Conservation (phyloP, 1,140 invertebrate species). For the Drosophila prosaltans region DNA sequence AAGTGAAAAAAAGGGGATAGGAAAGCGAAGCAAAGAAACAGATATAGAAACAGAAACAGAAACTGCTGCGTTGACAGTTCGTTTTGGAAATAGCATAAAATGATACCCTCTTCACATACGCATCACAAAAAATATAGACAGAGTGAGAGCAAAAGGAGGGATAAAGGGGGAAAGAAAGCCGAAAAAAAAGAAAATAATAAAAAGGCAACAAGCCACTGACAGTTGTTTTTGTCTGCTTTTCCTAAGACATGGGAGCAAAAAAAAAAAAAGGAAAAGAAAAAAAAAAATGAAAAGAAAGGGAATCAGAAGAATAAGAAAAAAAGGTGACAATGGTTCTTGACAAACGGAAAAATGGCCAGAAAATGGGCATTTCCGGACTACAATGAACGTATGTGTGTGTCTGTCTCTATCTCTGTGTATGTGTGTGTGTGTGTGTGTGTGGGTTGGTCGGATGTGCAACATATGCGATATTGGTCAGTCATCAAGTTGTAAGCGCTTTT, state of each 20-base stretch:
- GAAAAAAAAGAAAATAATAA: conserved; percentile 55
- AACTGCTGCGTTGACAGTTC: conserved; percentile 71
- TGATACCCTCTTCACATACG: conserved; percentile 47
- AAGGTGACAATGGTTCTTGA: conserved; percentile 73
- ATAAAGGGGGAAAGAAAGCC: conserved; percentile 17
- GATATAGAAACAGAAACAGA: conserved; percentile 23
- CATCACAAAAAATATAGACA: conserved; percentile 13
- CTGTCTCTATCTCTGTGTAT: neutral
- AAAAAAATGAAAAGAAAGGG: neutral
- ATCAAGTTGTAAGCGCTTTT: conserved; percentile 19
- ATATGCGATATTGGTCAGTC: conserved; percentile 61
- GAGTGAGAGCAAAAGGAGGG: neutral
- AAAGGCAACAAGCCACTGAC: conserved; percentile 76
- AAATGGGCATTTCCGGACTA: conserved; percentile 63
- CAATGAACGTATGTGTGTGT: conserved; percentile 16
- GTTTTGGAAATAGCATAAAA: conserved; percentile 41
- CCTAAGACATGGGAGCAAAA: conserved; percentile 26
- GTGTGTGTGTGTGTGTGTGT: conserved; percentile 2
- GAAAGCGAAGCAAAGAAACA: conserved; percentile 13
- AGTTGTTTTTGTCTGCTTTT: conserved; percentile 63
- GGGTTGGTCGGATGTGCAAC: conserved; percentile 50
- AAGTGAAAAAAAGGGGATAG: conserved; percentile 7
- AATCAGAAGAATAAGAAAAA: conserved; percentile 34
- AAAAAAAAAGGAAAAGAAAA: conserved; percentile 15
- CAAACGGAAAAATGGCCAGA: conserved; percentile 62